Conservation (phyloP, 2,797 vertebrate species). For the Crenichthys baileyi region DNA sequence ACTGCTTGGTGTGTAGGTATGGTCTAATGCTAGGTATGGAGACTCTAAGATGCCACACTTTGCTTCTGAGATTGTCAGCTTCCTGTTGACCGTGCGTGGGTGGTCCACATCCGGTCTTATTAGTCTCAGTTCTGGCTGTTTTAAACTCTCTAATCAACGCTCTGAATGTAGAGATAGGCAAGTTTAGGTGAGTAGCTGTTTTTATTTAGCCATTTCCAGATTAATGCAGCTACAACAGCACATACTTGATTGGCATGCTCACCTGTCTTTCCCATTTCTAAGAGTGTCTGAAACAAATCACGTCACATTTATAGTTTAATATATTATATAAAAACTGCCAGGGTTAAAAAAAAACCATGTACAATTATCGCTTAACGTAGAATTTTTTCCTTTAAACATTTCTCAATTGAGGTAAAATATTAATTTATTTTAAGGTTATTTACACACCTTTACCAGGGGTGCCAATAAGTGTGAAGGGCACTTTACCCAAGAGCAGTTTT, state of each 20-base stretch:
- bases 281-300: not conserved
- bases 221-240: too few relatives aligned
- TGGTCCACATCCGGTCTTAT: not conserved
- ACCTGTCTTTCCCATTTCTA: too few relatives aligned
- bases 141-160: too few relatives aligned
- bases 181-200: too few relatives aligned
- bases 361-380: not conserved
- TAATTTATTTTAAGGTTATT: not conserved
- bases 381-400: not conserved
- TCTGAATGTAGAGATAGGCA: too few relatives aligned
- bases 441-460: not conserved
- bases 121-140: not conserved
- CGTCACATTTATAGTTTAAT: not conserved
- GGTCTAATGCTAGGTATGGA: not conserved
- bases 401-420: not conserved
- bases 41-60: not conserved
- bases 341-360: too few relatives aligned
- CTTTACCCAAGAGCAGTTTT: not conserved
- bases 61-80: too few relatives aligned
- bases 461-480: not conserved
- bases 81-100: not conserved
- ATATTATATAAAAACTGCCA: too few relatives aligned
- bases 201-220: too few relatives aligned
- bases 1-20: not conserved
- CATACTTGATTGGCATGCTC: not conserved